These are phyloP conservation scores for Corbicula japonica DNA, from an alignment of 2,888 invertebrate species.

Conservation along the genomic window DNA sequence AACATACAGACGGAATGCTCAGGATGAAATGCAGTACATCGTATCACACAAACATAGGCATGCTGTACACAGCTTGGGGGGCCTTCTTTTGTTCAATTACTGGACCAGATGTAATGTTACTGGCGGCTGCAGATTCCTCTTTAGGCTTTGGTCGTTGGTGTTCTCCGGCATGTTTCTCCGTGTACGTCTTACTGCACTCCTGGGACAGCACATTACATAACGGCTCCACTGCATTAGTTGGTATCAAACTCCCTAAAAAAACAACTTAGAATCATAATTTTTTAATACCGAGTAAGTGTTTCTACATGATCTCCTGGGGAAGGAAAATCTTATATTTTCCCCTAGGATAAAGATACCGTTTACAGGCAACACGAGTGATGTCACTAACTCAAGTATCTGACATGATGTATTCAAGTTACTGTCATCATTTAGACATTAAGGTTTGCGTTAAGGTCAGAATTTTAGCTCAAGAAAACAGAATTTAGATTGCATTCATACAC, in stretches of 20 bases:
- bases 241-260: slow-evolving; percentile 86
- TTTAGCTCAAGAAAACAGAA: no score
- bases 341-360: no score
- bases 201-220: slow-evolving; percentile 80
- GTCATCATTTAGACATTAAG: no score
- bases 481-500: no score
- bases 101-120: slow-evolving; percentile 24
- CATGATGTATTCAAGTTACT: no score
- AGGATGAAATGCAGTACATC: not conserved
- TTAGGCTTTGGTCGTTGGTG: slow-evolving; percentile 60
- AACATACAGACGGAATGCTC: not conserved
- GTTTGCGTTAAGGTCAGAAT: no score
- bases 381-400: no score
- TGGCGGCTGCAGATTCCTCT: slow-evolving; percentile 60
- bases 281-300: no score
- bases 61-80: slow-evolving; percentile 70
- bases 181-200: slow-evolving; percentile 77
- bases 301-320: no score
- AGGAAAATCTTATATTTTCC: no score
- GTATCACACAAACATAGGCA: slow-evolving; percentile 75
- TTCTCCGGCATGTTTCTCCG: slow-evolving; percentile 71
- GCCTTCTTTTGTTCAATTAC: slow-evolving; percentile 2
- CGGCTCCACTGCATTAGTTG: slow-evolving; percentile 80
- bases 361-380: no score
- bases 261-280: no score